Evolutionary conservation across 2,113 vertebrate genomes (phyloP).

Genomic region (Glareola pratincola): DNA sequence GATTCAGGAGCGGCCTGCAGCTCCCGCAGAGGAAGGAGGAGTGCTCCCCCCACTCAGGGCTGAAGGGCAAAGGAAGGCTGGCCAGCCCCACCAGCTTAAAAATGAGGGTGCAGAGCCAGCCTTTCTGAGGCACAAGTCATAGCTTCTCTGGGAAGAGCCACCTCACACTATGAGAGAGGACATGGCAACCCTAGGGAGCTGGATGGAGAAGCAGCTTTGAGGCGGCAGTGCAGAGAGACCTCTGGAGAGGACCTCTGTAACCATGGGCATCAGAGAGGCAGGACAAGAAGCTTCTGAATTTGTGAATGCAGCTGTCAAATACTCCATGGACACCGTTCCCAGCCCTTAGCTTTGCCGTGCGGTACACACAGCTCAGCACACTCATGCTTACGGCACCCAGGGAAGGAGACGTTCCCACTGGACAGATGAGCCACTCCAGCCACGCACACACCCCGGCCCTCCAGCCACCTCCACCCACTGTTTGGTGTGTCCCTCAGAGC

Average conservation of each 20-base stretch:
- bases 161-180: background rate
- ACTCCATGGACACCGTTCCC: background rate
- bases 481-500: background rate
- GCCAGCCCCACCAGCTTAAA: background rate
- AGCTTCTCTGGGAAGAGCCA: background rate
- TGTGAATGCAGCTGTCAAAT: background rate
- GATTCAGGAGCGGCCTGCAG: slow-evolving; percentile 47
- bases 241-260: background rate
- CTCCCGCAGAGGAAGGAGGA: background rate
- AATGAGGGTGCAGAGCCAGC: background rate
- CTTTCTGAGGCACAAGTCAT: background rate
- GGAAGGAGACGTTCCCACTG: background rate
- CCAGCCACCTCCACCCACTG: background rate
- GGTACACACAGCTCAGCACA: background rate
- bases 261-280: background rate
- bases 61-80: background rate
- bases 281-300: background rate
- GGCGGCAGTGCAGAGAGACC: background rate
- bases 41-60: background rate
- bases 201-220: background rate
- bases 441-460: background rate
- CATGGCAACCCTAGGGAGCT: background rate
- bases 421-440: background rate
- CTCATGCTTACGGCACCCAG: background rate
- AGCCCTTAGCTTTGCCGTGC: background rate